A percentile compares a stretch with the other conserved stretches of the same genome.
These are phyloP conservation scores for Bombus turneri DNA, from an alignment of 1,140 invertebrate genomes.

Conservation along the genomic window DNA sequence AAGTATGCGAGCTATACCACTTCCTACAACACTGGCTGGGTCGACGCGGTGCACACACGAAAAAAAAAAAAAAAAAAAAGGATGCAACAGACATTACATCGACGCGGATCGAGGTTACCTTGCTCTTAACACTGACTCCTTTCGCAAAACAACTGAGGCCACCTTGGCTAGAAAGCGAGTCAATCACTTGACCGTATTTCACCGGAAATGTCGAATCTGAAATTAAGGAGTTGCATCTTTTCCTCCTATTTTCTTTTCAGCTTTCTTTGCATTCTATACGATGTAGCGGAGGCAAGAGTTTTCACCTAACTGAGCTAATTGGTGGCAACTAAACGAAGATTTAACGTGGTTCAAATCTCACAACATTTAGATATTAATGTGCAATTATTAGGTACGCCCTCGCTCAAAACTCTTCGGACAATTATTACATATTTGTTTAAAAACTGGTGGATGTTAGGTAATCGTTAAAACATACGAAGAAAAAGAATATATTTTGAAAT, in stretches of 20 bases:
- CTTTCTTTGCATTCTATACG: neutral
- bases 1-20: conserved; percentile 62
- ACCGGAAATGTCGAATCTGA: conserved; percentile 6
- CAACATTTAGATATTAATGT: no score
- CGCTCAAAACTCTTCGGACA: neutral
- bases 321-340: neutral
- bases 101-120: conserved; percentile 52
- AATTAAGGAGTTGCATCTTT: neutral
- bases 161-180: conserved; percentile 3
- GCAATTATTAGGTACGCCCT: no score
- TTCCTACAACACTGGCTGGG: conserved; percentile 60
- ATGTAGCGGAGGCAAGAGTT: neutral
- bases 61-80: conserved; percentile 7
- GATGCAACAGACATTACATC: conserved; percentile 25
- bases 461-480: no score
- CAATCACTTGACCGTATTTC: no score
- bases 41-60: neutral
- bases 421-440: neutral
- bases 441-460: no score
- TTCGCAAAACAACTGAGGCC: neutral
- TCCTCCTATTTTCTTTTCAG: neutral
- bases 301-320: neutral
- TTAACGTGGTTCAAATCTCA: neutral
- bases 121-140: conserved; percentile 64
- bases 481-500: neutral